Percentiles rank a stretch among this genome's conserved stretches.
Conservation (phyloP, 1,140 invertebrate species). For the Polypedilum vanderplanki region DNA sequence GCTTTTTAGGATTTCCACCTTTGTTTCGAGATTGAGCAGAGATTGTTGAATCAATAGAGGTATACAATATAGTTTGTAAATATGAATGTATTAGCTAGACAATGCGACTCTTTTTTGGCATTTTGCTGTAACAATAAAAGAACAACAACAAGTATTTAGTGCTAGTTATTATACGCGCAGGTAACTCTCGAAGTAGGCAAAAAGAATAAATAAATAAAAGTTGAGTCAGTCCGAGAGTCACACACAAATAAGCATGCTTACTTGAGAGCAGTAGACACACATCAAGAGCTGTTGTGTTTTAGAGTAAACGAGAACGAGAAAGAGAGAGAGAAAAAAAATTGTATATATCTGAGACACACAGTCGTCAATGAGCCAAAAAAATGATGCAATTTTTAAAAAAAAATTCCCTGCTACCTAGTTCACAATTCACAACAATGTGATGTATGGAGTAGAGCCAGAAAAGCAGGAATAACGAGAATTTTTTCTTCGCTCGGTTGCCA, state of each 20-base stretch:
- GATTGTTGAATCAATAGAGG: no score
- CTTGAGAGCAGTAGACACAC: no score
- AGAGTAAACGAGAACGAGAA: no score
- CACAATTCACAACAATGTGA: background rate
- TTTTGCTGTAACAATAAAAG: constrained; percentile 6
- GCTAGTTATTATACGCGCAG: background rate
- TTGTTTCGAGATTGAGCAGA: no score
- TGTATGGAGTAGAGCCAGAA: constrained; percentile 17
- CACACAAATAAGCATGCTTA: background rate
- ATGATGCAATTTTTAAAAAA: constrained; percentile 7
- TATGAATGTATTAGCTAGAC: background rate
- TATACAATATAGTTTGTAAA: no score
- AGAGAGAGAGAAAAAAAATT: no score
- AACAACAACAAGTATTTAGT: background rate
- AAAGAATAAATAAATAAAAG: background rate
- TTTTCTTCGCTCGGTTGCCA: background rate
- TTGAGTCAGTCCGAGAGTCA: background rate
- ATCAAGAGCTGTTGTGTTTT: no score
- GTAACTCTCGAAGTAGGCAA: background rate
- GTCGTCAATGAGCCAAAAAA: constrained; percentile 3
- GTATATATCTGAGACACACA: background rate
- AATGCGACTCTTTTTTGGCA: constrained; percentile 17
- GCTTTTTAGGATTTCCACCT: no score
- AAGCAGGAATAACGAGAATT: constrained; percentile 14
- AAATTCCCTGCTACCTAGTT: no score